Base-by-base conservation (phyloP, 2,888 invertebrate genomes). In the Sceliomorpha sp. region DNA sequence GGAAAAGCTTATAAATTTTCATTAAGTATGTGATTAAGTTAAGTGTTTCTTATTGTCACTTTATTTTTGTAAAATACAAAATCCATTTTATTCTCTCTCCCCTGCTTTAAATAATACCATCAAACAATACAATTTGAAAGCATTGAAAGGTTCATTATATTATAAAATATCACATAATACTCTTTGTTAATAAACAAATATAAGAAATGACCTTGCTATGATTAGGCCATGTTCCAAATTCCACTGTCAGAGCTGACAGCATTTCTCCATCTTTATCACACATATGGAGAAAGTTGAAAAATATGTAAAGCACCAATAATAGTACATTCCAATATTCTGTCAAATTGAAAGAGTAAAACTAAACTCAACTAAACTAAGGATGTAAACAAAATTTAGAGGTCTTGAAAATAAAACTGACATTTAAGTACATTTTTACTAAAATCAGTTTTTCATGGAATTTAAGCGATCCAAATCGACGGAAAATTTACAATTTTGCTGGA, bases 141-240 rank as follows among this genome's bases (percentile, higher is more conserved):
- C 5, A 20, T 20, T 20, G 5, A 20, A 20, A 5, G 20, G 20
- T 4, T 20, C 2, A 20, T 4, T 20, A 2, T 20, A 37, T 37
- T 12, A 15, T 1, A n/a, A 15, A 37, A 15, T 2, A 15, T 3
- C 8, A 37, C 8, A 17, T 17, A 8, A 17, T 17, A 10, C 42
- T 36, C 26, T 47, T 47, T 47, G 48, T 66, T 59, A 45, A 55
- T 59, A 39, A 59, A 44, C 27, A 67, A 59, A 56, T 55, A 44
- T 29, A 45, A 10, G n/a, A 42, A 42, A 13, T 36, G 60, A 48
- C 67, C 68, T 62, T 69, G 56, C 40, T 39, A 69, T 51, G 32
- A 53, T 36, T 20, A 62, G 47, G 62, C 45, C 44, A 69, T 51
- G 56, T 62, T 69, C 68, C 68, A 69, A 69, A 69, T 69, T 69